These are phyloP conservation scores for Tapera naevia DNA, from an alignment of 2,797 vertebrate species.

Conservation along the genomic window DNA sequence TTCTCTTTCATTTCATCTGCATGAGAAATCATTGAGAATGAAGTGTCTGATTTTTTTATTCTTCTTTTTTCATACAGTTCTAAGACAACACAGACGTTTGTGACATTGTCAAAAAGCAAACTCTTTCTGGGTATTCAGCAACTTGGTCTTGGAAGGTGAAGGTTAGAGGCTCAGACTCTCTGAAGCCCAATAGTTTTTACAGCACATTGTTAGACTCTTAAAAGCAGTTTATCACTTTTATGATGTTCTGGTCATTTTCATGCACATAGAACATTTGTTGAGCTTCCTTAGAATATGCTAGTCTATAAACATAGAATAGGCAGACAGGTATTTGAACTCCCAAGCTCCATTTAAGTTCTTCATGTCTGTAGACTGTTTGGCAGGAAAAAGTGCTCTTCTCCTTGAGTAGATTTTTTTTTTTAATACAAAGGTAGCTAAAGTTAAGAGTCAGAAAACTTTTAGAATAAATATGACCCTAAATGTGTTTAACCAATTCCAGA, in stretches of 20 bases:
- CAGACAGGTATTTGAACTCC: too few species aligned
- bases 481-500: neutral
- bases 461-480: neutral
- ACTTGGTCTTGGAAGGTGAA: neutral
- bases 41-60: neutral
- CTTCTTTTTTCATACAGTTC: neutral
- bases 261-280: neutral
- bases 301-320: too few species aligned
- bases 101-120: neutral
- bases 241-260: neutral
- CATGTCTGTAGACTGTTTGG: neutral
- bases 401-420: neutral
- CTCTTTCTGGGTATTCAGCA: neutral
- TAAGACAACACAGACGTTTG: neutral
- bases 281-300: neutral
- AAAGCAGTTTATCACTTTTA: neutral
- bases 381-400: neutral
- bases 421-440: neutral
- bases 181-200: neutral
- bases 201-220: neutral
- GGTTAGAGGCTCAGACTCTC: neutral
- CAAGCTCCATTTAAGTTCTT: too few species aligned
- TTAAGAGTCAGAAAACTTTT: neutral
- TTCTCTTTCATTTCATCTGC: neutral
- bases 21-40: neutral